A percentile compares a stretch with the other conserved stretches of the same genome.
Evolutionary conservation across 2,113 vertebrate species (phyloP).

Genomic region (Tyrannus savana): DNA sequence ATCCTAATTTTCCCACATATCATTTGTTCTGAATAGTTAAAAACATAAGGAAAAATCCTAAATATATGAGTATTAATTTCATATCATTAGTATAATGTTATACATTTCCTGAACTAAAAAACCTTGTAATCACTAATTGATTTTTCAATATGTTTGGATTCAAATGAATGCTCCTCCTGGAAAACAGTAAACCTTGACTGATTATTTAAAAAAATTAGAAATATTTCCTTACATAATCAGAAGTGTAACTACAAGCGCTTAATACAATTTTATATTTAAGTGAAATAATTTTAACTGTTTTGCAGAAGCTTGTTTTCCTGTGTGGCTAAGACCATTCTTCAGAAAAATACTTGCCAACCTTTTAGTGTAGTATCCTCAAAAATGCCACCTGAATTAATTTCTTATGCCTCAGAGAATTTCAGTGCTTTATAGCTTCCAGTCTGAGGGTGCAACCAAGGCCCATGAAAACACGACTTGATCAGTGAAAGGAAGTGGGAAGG

Average conservation of each 20-base stretch:
- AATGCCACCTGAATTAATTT: not conserved
- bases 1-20: not conserved
- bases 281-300: not conserved
- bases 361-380: not conserved
- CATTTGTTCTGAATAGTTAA: not conserved
- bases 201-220: not conserved
- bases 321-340: not conserved
- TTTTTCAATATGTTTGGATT: not conserved
- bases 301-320: not conserved
- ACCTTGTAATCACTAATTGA: not conserved
- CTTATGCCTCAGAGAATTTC: not conserved
- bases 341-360: not conserved
- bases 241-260: not conserved
- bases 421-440: not conserved
- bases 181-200: not conserved
- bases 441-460: not conserved
- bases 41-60: not conserved
- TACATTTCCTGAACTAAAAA: not conserved
- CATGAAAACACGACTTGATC: not conserved
- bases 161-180: accelerated
- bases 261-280: not conserved
- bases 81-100: not conserved
- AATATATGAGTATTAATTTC: not conserved
- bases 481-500: not conserved
- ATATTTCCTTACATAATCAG: not conserved